These are phyloP conservation scores for Lepidostoma basale DNA, from an alignment of 1,140 invertebrate species.

Conservation along the genomic window DNA sequence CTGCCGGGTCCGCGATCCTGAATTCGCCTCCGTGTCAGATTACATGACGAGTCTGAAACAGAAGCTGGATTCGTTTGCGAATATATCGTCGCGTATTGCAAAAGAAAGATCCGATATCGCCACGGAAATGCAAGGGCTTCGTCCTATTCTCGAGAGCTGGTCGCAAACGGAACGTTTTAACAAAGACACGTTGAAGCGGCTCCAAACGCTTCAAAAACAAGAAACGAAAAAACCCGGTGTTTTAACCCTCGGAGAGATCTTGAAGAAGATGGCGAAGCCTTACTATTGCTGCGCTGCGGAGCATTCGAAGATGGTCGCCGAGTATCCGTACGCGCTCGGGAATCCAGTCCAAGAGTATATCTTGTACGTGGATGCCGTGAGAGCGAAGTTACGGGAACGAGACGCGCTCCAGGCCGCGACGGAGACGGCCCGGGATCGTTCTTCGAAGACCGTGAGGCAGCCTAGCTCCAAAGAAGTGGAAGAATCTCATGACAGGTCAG, in stretches of 20 bases:
- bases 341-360: slow-evolving; percentile 73
- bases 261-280: slow-evolving; percentile 60
- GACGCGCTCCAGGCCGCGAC: slow-evolving; percentile 75
- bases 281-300: slow-evolving; percentile 59
- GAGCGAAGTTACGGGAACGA: slow-evolving; percentile 70
- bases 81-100: slow-evolving; percentile 70
- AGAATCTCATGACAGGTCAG: slow-evolving; percentile 39
- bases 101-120: slow-evolving; percentile 70
- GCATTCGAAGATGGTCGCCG: slow-evolving; percentile 52
- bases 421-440: slow-evolving; percentile 70
- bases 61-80: slow-evolving; percentile 69
- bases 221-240: slow-evolving; percentile 49
- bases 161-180: slow-evolving; percentile 40
- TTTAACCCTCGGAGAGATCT: slow-evolving; percentile 58
- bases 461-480: slow-evolving; percentile 31
- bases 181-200: slow-evolving; percentile 34
- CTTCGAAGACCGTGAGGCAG: slow-evolving; percentile 57
- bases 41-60: slow-evolving; percentile 70
- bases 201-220: slow-evolving; percentile 45
- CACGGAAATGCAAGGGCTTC: slow-evolving; percentile 61
- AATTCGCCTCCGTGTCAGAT: slow-evolving; percentile 69
- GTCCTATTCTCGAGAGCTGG: slow-evolving; percentile 59
- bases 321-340: slow-evolving; percentile 50
- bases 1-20: slow-evolving; percentile 56
- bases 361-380: slow-evolving; percentile 71